Conservation (phyloP, 1,140 invertebrate genomes). For the Brevipalpus yothersi region DNA sequence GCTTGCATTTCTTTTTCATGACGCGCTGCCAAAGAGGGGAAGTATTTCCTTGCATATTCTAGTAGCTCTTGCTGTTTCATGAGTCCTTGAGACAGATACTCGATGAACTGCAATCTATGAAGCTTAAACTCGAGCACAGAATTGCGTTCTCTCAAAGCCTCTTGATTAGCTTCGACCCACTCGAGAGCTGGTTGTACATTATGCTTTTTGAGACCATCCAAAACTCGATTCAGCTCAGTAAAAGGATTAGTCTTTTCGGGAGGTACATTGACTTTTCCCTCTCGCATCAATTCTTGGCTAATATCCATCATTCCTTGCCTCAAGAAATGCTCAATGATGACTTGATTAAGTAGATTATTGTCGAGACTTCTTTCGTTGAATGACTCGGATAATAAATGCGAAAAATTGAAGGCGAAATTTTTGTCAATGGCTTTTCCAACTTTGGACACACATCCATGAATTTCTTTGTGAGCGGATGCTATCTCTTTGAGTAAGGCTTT, state of each 20-base stretch:
- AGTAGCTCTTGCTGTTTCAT: conserved; percentile 47
- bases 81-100: conserved; percentile 38
- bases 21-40: conserved; percentile 50
- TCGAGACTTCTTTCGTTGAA: conserved; percentile 21
- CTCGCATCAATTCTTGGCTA: conserved; percentile 41
- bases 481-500: conserved; percentile 17
- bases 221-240: conserved; percentile 51
- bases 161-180: conserved; percentile 25
- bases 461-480: conserved; percentile 46
- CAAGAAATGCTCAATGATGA: conserved; percentile 89
- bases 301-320: conserved; percentile 74
- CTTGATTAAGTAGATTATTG: conserved; percentile 58
- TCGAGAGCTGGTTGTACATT: conserved; percentile 53
- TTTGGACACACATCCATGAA: conserved; percentile 76
- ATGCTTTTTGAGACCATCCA: conserved; percentile 46
- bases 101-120: conserved; percentile 44
- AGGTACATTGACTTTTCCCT: conserved; percentile 25
- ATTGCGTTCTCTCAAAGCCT: conserved; percentile 19
- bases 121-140: conserved; percentile 53
- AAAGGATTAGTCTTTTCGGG: conserved; percentile 9
- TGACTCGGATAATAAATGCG: conserved; percentile 17
- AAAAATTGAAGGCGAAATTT: conserved; percentile 11
- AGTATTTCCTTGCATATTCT: conserved; percentile 53
- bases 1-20: conserved; percentile 70
- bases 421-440: conserved; percentile 88